Evolutionary conservation across 1,140 invertebrate genomes (phyloP), one percentile per base, ranked within the genome.

Genomic region (Acromyrmex heyeri): DNA sequence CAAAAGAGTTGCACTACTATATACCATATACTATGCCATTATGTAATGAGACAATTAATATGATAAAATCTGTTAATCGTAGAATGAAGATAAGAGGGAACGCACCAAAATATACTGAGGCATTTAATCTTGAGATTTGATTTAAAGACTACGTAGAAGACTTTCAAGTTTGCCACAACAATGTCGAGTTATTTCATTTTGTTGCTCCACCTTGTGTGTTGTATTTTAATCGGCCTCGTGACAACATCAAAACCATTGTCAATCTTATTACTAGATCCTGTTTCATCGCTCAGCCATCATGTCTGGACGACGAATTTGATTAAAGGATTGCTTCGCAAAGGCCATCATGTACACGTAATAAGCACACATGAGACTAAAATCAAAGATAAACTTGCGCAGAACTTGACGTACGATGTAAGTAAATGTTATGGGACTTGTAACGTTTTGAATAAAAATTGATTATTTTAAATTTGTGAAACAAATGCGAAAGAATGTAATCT

Each of bases 311-410:
- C 10, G 12, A 4, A 18, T 30, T n/a, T 78, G 3, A 16, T 78
- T 7, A 78, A 65, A 14, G 76, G 18, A 48, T 1, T 78, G 12
- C 76, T 78, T 5, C 38, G 24, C 7, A 65, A n/a, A 50, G 76
- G 76, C 5, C 76, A 78, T 65, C 59, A 78, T 21, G 38, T 78
- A 21, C 76, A 78, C 24, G 10, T 14, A 30, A 16, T 50, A 5
- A 65, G 61, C 61, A 30, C 65, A 27, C 24, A 34, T 0, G 76
- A 78, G 12, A n/a, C 12, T 0, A 65, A 65, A 0, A 18, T 78
- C 6, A 16, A 78, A 0, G 61, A 12, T n/a, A 48, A 48, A 64
- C 76, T 78, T 16, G 59, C 38, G 24, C 59, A 78, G 24, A 78
- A 78, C n/a, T 50, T 78, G 12, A 78, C 76, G 0, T 64, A 44